Evolutionary conservation across 2,888 invertebrate genomes (phyloP).

Genomic region (Synanthedon vespiformis): DNA sequence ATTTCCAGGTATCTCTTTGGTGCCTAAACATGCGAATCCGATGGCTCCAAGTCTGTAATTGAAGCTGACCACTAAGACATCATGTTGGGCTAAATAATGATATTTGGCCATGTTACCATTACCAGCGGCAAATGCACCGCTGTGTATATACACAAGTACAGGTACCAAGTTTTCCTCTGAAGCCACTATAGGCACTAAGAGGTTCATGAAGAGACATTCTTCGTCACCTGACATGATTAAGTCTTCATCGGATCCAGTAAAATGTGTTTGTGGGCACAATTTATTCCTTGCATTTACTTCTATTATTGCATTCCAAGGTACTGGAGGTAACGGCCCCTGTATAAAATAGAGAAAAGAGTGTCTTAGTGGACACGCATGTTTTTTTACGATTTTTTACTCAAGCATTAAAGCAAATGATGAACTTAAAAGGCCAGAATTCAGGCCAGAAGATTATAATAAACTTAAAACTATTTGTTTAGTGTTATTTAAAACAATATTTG

Average conservation of each 20-base stretch:
- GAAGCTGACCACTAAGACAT: conserved; percentile 74
- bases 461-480: too few species aligned
- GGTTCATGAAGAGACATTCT: conserved; percentile 43
- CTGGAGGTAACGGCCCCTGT: conserved; percentile 47
- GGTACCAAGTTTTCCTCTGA: conserved; percentile 39
- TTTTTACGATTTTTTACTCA: too few species aligned
- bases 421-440: too few species aligned
- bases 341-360: conserved; percentile 10
- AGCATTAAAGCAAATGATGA: too few species aligned
- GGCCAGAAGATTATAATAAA: too few species aligned
- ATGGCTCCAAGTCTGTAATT: conserved; percentile 80
- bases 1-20: conserved; percentile 79
- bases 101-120: conserved; percentile 51
- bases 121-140: conserved; percentile 52
- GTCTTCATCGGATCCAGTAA: conserved; percentile 30
- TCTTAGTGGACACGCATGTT: too few species aligned
- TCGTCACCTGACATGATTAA: conserved; percentile 35
- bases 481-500: neutral
- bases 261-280: conserved; percentile 43
- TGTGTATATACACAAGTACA: conserved; percentile 52
- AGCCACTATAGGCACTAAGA: conserved; percentile 41
- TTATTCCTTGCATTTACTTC: conserved; percentile 24
- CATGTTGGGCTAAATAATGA: conserved; percentile 75
- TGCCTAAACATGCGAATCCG: conserved; percentile 75
- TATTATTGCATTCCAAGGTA: conserved; percentile 32